These are phyloP conservation scores for Nematolebias whitei DNA, from an alignment of 2,113 vertebrate species.

Conservation along the genomic window DNA sequence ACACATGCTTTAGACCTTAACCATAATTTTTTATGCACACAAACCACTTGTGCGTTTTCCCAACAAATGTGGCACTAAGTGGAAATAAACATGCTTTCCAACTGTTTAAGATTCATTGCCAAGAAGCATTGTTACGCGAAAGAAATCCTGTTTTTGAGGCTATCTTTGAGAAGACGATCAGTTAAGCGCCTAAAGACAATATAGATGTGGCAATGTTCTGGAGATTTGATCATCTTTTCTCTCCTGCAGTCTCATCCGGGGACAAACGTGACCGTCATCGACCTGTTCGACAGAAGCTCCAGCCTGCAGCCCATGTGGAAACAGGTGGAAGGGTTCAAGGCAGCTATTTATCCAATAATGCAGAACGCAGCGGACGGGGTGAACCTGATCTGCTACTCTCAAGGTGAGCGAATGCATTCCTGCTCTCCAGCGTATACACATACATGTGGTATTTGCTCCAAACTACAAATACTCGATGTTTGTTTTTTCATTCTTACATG, in stretches of 20 bases:
- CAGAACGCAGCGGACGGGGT: constrained; percentile 85
- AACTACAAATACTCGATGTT: constrained; percentile 9
- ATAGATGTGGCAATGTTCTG: too few species aligned
- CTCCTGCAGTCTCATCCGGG: constrained; percentile 86
- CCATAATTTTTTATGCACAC: too few species aligned
- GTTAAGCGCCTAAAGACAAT: too few species aligned
- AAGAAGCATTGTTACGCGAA: too few species aligned
- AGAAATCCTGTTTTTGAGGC: too few species aligned
- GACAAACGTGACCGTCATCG: constrained; percentile 87
- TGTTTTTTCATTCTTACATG: background rate
- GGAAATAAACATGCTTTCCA: too few species aligned
- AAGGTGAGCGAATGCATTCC: constrained; percentile 65
- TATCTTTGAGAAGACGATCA: too few species aligned
- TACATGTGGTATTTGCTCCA: background rate
- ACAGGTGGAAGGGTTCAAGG: constrained; percentile 88
- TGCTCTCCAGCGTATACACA: background rate
- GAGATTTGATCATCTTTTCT: background rate
- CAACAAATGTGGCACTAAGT: too few species aligned
- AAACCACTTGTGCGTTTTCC: too few species aligned
- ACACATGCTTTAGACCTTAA: too few species aligned
- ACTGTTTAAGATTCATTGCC: too few species aligned
- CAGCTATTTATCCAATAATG: constrained; percentile 88
- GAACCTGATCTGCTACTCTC: constrained; percentile 86
- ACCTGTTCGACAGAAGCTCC: constrained; percentile 86
- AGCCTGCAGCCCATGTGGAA: constrained; percentile 90